These are phyloP conservation scores for Palythoa caribaeorum DNA, from an alignment of 92 coral and sea anemone species.

Conservation along the genomic window DNA sequence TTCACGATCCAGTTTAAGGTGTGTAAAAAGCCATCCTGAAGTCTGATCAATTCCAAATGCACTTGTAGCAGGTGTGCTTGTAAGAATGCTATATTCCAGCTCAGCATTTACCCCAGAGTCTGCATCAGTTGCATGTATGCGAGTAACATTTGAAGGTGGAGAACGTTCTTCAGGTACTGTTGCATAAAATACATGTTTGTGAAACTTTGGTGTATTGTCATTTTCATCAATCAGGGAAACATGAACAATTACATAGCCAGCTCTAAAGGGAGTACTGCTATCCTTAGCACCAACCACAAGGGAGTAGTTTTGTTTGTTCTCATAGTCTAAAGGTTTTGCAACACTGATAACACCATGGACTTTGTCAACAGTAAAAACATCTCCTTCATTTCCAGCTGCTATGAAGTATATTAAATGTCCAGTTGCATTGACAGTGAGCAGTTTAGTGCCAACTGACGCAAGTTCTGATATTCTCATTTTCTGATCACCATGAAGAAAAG, in stretches of 20 bases:
- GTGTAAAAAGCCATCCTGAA: conserved; percentile 83
- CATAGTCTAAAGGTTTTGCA: conserved; percentile 79
- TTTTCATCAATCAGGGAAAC: conserved; percentile 79
- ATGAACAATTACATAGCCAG: conserved; percentile 70
- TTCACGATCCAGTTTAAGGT: conserved; percentile 80
- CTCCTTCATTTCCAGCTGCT: conserved; percentile 87
- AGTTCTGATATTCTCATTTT: conserved; percentile 76
- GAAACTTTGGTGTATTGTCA: conserved; percentile 84
- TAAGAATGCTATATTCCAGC: conserved; percentile 76
- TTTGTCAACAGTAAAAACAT: conserved; percentile 75
- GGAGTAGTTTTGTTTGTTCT: conserved; percentile 67
- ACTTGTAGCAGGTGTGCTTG: conserved; percentile 40
- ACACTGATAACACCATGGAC: conserved; percentile 74
- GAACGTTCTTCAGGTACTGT: conserved; percentile 71
- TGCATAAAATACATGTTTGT: conserved; percentile 70
- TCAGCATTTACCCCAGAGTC: conserved; percentile 84
- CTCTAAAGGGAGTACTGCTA: conserved; percentile 76
- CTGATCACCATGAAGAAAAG: conserved; percentile 76
- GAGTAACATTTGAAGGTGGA: conserved; percentile 63
- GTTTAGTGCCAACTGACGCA: conserved; percentile 63
- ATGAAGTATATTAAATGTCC: conserved; percentile 80
- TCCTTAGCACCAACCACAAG: conserved; percentile 87
- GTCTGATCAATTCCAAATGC: conserved; percentile 72
- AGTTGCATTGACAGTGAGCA: conserved; percentile 87
- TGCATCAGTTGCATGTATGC: conserved; percentile 77